These are phyloP conservation scores for Dysmachus trigonus DNA, from an alignment of 2,888 invertebrate genomes.

Conservation along the genomic window DNA sequence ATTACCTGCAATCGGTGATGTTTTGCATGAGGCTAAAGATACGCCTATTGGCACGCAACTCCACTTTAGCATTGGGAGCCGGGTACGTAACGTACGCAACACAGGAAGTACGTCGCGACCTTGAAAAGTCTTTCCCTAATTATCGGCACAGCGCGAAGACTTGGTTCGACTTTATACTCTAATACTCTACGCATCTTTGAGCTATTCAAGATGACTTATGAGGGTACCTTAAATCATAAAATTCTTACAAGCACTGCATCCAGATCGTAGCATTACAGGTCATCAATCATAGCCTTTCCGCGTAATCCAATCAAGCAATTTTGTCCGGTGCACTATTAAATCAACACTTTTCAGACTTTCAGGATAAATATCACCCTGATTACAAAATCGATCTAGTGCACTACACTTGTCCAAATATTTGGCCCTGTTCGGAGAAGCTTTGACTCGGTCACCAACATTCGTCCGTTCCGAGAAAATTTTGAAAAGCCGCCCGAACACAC, in stretches of 20 bases:
- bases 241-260: background rate
- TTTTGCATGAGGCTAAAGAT: constrained; percentile 14
- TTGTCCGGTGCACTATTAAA: background rate
- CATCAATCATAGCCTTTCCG: background rate
- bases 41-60: constrained; percentile 48
- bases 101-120: constrained; percentile 19
- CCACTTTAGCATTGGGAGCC: background rate
- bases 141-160: background rate
- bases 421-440: background rate
- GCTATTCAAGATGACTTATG: background rate
- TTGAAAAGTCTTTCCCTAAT: constrained; percentile 6
- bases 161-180: background rate
- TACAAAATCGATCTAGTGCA: background rate
- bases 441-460: background rate
- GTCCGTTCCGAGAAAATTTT: background rate
- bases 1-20: background rate
- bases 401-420: constrained; percentile 33
- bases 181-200: background rate
- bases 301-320: constrained; percentile 25
- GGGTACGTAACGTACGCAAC: background rate
- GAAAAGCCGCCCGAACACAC: constrained; percentile 2
- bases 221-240: background rate
- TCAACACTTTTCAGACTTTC: background rate
- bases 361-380: constrained; percentile 28
- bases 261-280: background rate